Percentiles rank a stretch among this genome's conserved stretches.
phyloP scores from a whole-genome alignment of 2,797 vertebrate genomes.

The Urophycis tenuis region DNA sequence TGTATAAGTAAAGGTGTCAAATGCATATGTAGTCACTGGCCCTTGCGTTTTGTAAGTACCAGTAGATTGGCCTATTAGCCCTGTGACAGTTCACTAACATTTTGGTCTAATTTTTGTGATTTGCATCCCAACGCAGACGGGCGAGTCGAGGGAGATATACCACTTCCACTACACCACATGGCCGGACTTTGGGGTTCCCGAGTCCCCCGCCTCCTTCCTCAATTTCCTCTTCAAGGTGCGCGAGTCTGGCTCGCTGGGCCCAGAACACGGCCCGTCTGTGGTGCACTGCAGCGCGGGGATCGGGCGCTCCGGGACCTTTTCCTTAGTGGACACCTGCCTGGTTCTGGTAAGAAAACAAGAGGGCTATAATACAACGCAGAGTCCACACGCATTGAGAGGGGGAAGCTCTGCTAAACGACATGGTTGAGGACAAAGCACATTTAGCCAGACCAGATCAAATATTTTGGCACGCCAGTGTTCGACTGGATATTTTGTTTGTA shows the following conservation, averaged over 20 bases:
- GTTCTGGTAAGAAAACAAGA: constrained; percentile 78
- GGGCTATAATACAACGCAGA: not conserved
- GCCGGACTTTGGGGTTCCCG: constrained; percentile 98
- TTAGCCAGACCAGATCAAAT: not conserved
- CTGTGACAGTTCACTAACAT: not conserved
- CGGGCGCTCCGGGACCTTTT: constrained; percentile 91
- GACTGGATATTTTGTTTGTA: not conserved
- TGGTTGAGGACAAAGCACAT: not conserved
- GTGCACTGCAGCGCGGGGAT: constrained; percentile 96
- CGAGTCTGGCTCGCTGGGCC: constrained; percentile 82
- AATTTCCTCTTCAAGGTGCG: constrained; percentile 94
- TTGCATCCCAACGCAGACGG: constrained; percentile 69
- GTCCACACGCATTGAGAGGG: not conserved
- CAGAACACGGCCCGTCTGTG: constrained; percentile 81
- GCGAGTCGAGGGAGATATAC: constrained; percentile 83
- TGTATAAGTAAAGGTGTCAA: not conserved
- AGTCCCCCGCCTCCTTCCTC: constrained; percentile 94
- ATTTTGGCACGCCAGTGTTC: not conserved
- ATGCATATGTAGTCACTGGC: not conserved
- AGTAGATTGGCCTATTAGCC: not conserved
- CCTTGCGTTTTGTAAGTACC: not conserved
- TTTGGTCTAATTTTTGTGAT: not conserved
- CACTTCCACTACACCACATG: constrained; percentile 99
- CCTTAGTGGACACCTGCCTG: constrained; percentile 91
- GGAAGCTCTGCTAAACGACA: not conserved